Conservation (phyloP, 2,888 invertebrate species). For the Drosophila paramelanica region DNA sequence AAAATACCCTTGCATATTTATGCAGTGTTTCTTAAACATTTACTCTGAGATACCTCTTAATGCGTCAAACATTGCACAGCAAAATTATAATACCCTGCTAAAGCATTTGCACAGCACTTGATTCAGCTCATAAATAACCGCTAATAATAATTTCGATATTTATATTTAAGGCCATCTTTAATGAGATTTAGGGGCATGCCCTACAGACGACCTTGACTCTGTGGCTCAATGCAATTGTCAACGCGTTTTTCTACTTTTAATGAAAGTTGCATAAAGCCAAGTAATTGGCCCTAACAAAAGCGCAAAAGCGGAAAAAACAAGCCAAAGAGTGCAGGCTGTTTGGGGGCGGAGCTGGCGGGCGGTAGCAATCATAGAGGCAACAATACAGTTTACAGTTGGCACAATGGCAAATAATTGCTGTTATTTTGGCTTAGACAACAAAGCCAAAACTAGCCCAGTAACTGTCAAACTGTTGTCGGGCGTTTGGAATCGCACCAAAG, state of each 20-base stretch:
- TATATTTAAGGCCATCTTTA: constrained; percentile 6
- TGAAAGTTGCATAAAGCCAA: constrained; percentile 60
- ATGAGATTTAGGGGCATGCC: neutral
- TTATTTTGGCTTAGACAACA: constrained; percentile 44
- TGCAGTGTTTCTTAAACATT: neutral
- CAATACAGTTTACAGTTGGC: constrained; percentile 39
- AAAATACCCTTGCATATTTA: neutral
- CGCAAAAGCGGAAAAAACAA: constrained; percentile 38
- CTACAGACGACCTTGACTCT: constrained; percentile 65
- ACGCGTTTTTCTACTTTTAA: constrained; percentile 29
- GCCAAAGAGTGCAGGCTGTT: constrained; percentile 18
- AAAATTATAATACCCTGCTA: too few species aligned
- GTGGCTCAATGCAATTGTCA: constrained; percentile 29
- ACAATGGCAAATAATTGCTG: constrained; percentile 57
- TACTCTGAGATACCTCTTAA: too few species aligned
- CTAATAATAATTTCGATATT: neutral
- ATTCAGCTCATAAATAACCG: constrained; percentile 5
- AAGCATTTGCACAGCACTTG: neutral
- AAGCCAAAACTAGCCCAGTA: constrained; percentile 35
- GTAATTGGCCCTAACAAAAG: constrained; percentile 61
- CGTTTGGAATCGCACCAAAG: constrained; percentile 42
- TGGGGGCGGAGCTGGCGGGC: neutral
- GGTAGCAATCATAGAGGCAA: constrained; percentile 7
- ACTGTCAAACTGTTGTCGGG: constrained; percentile 49
- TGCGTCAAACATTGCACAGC: too few species aligned